Base-by-base conservation (phyloP, 2,797 vertebrate species). In the Melanogrammus aeglefinus region DNA sequence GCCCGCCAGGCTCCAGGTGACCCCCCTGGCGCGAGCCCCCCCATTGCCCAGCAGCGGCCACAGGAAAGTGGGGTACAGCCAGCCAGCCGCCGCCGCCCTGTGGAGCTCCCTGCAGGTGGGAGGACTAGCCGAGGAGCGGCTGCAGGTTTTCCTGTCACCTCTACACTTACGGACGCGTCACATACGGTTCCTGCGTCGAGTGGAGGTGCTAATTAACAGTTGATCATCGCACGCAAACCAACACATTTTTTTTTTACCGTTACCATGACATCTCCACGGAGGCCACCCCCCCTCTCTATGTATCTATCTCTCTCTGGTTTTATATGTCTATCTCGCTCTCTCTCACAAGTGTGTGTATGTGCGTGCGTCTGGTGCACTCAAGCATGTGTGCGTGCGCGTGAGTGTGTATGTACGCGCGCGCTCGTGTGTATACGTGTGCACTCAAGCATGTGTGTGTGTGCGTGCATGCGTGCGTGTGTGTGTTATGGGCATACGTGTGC, bases 191-290 rank as follows among this genome's bases (percentile, higher is more conserved):
- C 85, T 91, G 90, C 91, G 1, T 8, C 38, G 87, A 88, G 90
- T 82, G 87, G 89, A 91, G 86, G 91, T 91, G 92, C 81, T 92
- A 92, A 93, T 92, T 92, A 93, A 88, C 89, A 87, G 88, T 90
- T 91, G 89, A 84, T 84, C 85, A 83, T 83, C 57, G 8, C n/a
- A 63, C 57, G n/a, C 57, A 24, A n/a, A 63, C 47, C 2, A 4
- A 57, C 47, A 21, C 47, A 6, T 18, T 88, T 86, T 90, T 91
- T 92, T 92, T 91, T 41, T 41, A 91, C 88, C 27, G 86, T 92
- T 90, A 81, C 89, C 87, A 92, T 92, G 90, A 90, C 91, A 88
- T 83, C 86, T 85, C 44, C 76, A 69, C 76, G 71, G 75, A 71
- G 76, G 72, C 39, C 41, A 80, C 81, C 66, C 83, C 80, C 88